Conservation (phyloP, 2,888 invertebrate genomes). For the Lepidocyrtinus sp. region DNA sequence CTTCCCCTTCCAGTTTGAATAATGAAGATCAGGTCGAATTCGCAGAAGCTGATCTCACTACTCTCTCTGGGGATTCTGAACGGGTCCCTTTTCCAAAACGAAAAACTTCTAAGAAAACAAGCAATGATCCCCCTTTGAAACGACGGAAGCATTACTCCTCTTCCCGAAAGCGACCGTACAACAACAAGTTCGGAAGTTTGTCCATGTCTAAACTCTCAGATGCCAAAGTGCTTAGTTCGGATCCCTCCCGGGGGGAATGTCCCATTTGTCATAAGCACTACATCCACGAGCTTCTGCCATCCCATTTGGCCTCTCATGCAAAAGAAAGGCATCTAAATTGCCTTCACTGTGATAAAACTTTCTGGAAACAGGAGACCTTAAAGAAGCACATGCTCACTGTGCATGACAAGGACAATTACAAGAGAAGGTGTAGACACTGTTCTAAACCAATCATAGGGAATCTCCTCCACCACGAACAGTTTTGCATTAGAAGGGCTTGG, state of each 20-base stretch:
- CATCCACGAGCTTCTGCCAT: neutral
- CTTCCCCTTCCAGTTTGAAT: too few relatives aligned
- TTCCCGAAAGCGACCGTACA: neutral
- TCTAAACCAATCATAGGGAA: conserved; percentile 13
- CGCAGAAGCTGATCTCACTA: neutral
- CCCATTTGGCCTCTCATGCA: conserved; percentile 7
- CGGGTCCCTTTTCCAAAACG: neutral
- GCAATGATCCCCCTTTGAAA: neutral
- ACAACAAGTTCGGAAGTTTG: neutral
- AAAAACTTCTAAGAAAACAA: neutral
- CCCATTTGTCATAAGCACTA: conserved; percentile 14
- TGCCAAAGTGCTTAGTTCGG: neutral
- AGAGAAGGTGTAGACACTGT: conserved; percentile 17
- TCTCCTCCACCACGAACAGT: conserved; percentile 20
- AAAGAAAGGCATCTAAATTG: conserved; percentile 40
- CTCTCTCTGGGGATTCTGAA: neutral
- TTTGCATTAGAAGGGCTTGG: conserved; percentile 23
- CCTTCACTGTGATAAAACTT: conserved; percentile 22
- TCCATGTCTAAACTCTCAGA: neutral
- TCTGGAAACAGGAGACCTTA: conserved; percentile 12
- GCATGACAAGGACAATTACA: conserved; percentile 28
- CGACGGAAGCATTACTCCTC: neutral
- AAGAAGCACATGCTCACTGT: neutral
- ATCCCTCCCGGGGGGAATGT: conserved; percentile 25
- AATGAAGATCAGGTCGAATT: too few relatives aligned